phyloP scores from a whole-genome alignment of 2,888 invertebrate genomes.

The Xanthorhoe spadicearia region DNA sequence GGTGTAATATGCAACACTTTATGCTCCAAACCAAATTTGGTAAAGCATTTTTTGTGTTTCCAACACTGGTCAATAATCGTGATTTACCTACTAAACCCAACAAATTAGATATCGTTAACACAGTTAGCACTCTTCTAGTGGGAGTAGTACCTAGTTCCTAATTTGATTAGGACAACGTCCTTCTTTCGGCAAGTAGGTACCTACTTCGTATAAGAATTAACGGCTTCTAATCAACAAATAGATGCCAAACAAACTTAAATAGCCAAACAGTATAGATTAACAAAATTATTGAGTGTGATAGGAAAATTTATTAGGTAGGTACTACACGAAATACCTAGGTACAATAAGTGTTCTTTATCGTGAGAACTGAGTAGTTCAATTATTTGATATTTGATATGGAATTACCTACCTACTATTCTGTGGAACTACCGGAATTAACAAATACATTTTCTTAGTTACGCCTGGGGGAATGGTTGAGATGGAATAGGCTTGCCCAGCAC shows the following conservation, averaged over 20 bases:
- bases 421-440: background rate
- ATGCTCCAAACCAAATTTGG: no score
- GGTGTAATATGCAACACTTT: no score
- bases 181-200: background rate
- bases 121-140: background rate
- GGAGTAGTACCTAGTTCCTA: background rate
- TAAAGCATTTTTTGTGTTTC: no score
- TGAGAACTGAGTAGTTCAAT: background rate
- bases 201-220: background rate
- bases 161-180: background rate
- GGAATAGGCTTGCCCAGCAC: no score
- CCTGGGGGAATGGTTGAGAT: no score
- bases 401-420: no score
- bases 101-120: conserved; percentile 1
- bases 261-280: background rate
- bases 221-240: background rate
- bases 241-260: background rate
- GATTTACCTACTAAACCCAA: background rate
- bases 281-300: background rate
- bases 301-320: background rate
- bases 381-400: background rate
- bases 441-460: no score
- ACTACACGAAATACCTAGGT: no score
- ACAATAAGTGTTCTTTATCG: conserved; percentile 1
- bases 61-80: background rate